A percentile compares a stretch with the other conserved stretches of the same genome.
These are phyloP conservation scores for Babylonia areolata DNA, from an alignment of 1,140 invertebrate genomes.

Conservation along the genomic window DNA sequence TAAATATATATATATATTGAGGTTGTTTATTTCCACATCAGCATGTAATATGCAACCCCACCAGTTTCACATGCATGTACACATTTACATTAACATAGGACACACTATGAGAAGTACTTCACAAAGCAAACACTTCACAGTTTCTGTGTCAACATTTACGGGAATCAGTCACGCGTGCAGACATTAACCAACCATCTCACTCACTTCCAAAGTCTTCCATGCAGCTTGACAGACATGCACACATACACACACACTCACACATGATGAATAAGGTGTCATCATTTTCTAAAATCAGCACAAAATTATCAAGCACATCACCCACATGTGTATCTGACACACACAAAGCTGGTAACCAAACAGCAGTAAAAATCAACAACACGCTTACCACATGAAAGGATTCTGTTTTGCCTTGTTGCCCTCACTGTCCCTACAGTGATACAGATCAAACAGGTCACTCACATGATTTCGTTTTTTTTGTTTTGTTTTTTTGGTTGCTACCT, in stretches of 20 bases:
- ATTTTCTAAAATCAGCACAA: background rate
- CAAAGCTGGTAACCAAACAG: background rate
- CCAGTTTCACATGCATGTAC: too few species aligned
- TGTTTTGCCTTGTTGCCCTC: too few species aligned
- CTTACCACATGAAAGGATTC: too few species aligned
- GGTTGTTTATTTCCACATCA: background rate
- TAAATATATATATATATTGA: background rate
- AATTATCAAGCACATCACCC: background rate
- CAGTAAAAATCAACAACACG: background rate
- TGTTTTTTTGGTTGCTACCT: too few species aligned
- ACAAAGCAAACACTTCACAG: background rate
- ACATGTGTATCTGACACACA: background rate
- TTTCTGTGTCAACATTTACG: background rate
- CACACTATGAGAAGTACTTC: background rate
- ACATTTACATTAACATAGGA: background rate
- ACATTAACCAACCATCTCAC: background rate
- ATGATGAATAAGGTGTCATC: too few species aligned
- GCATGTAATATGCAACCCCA: background rate
- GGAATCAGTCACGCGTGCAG: background rate
- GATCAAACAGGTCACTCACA: too few species aligned
- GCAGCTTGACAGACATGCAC: too few species aligned
- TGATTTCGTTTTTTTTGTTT: too few species aligned
- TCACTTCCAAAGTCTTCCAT: background rate
- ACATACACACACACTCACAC: background rate
- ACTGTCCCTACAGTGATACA: too few species aligned